Conservation (phyloP, 2,797 vertebrate genomes). For the Nyctibius grandis region DNA sequence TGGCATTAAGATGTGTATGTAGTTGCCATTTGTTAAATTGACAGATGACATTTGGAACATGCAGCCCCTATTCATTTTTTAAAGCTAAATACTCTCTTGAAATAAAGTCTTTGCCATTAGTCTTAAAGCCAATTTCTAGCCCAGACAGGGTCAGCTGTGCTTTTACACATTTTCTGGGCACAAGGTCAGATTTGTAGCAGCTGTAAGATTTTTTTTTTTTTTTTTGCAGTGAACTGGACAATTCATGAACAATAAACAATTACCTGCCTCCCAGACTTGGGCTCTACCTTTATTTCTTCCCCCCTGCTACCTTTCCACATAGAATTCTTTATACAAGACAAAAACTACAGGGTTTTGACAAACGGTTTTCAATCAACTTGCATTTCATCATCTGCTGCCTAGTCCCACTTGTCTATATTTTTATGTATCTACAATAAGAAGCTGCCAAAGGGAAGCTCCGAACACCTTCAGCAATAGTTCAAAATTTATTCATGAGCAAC, state of each 20-base stretch:
- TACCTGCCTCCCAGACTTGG: neutral
- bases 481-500: neutral
- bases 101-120: constrained; percentile 32
- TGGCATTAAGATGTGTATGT: constrained; percentile 21
- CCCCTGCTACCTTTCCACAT: neutral
- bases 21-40: constrained; percentile 54
- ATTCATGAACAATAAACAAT: neutral
- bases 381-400: neutral
- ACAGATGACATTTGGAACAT: constrained; percentile 53
- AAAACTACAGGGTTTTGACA: neutral
- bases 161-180: constrained; percentile 52
- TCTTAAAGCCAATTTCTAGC: constrained; percentile 33
- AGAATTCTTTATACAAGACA: neutral
- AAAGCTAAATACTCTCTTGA: constrained; percentile 31
- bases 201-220: neutral
- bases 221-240: neutral
- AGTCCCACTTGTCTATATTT: neutral
- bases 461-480: neutral
- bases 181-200: constrained; percentile 16
- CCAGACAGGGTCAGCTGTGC: constrained; percentile 43
- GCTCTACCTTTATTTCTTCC: neutral
- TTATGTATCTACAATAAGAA: neutral
- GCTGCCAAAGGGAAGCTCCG: neutral
- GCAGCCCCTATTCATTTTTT: constrained; percentile 43
- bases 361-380: neutral